Base-by-base conservation (phyloP, 2,113 vertebrate genomes). In the Gymnarchus niloticus region DNA sequence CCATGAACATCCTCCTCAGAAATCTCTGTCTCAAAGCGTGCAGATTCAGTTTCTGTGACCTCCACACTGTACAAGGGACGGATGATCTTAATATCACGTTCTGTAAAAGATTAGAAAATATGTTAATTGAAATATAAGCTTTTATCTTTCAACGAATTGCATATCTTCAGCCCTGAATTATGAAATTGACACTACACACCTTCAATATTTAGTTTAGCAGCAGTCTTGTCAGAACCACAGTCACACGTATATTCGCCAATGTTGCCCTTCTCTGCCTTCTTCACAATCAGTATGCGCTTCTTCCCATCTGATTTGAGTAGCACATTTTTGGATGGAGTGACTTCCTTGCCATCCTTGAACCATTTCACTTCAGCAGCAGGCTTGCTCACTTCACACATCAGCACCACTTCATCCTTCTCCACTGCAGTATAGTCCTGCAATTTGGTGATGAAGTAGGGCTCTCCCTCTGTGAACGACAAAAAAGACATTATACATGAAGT, bases 361-460 rank as follows among this genome's bases (percentile, higher is more conserved):
- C 98, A 99, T 90, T 94, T 96, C 88, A 99, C 97, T 2, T 96
- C 95, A 7, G 93, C 97, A 28, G 90, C 88, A 23, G 96, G 91
- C 92, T 97, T 99, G 94, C 98, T 99, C 88, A 99, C 93, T 93
- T 99, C 98, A 81, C 98, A 99, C 59, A 96, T 95, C 85, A 99
- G 91, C 86, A 94, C 57, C 51, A 97, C 96, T 90, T 99, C 96
- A 51, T 99, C 97, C 91, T 99, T 99, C 89, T 99, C 98, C 0
- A 98, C 95, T 0, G 96, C 96, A 0, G 97, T 97, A 90, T 99
- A 99, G 93, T 98, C 97, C 87, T 99, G 97, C 59, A 99, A 95
- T 88, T 98, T 99, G 51, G 93, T 95, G 37, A 96, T 96, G 90
- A 99, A 99, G 91, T 99, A 99, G 54, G 97, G 94, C 86, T 99